A percentile compares a stretch with the other conserved stretches of the same genome.
These are phyloP conservation scores for Aphelocoma coerulescens DNA, from an alignment of 2,113 vertebrate species.

Conservation along the genomic window DNA sequence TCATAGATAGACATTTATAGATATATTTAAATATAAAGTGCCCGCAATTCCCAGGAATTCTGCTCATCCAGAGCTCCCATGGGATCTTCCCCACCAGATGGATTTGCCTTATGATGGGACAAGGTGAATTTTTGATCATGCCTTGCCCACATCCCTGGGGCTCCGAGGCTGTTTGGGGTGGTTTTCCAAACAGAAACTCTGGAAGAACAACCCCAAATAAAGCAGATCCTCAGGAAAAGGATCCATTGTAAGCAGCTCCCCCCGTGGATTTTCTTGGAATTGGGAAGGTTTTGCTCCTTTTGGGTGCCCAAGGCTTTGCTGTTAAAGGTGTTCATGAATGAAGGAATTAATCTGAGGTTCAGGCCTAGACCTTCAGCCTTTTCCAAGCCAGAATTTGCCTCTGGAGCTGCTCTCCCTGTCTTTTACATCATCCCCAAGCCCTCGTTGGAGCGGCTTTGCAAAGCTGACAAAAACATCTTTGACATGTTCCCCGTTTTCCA, in stretches of 20 bases:
- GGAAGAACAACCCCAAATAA: background rate
- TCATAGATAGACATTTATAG: background rate
- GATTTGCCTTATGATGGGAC: background rate
- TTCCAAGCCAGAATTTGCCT: background rate
- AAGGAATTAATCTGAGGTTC: background rate
- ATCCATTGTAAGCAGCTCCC: fast-evolving
- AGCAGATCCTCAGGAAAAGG: background rate
- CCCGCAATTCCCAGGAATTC: too few species aligned
- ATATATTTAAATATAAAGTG: too few species aligned
- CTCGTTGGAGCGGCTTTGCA: background rate
- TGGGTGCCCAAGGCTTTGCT: background rate
- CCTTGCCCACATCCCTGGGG: background rate
- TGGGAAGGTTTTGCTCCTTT: background rate
- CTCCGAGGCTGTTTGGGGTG: background rate
- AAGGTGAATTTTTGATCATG: background rate
- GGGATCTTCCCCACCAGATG: background rate
- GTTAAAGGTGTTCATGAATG: background rate
- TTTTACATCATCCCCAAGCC: background rate
- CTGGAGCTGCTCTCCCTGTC: background rate
- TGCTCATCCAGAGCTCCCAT: background rate
- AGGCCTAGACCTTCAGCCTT: background rate
- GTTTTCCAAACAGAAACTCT: background rate
- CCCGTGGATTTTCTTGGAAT: fast-evolving
- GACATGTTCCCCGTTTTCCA: fast-evolving
- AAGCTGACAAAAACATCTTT: background rate